These are phyloP conservation scores for Campopleginae sp. DNA, from an alignment of 2,888 invertebrate species.

Conservation along the genomic window DNA sequence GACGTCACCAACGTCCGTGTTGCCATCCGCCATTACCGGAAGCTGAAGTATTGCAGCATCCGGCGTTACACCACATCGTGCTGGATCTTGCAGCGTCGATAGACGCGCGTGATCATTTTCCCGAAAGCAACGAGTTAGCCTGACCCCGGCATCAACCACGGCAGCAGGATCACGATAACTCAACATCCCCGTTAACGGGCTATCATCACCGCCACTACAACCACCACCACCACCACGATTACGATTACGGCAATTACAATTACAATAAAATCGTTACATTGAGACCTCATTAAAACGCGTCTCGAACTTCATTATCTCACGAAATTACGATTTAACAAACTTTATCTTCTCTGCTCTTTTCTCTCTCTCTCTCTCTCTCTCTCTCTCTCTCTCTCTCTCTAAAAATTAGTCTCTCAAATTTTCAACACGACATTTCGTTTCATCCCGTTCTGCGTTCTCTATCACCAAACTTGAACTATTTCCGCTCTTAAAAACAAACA, in stretches of 20 bases:
- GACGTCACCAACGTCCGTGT: constrained; percentile 93
- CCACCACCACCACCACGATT: constrained; percentile 81
- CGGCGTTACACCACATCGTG: constrained; percentile 91
- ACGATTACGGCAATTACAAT: constrained; percentile 83
- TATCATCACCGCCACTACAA: constrained; percentile 81
- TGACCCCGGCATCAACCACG: constrained; percentile 86
- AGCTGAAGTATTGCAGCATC: constrained; percentile 93
- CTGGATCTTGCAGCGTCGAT: constrained; percentile 93
- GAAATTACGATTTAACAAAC: constrained; percentile 41
- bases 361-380: too few species aligned
- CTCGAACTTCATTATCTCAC: constrained; percentile 71
- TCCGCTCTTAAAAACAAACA: constrained; percentile 36
- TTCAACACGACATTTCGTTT: constrained; percentile 44
- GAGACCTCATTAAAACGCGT: constrained; percentile 82
- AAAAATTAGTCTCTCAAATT: background rate
- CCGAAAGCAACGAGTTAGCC: constrained; percentile 87
- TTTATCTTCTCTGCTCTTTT: constrained; percentile 43
- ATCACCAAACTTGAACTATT: constrained; percentile 34
- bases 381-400: too few species aligned
- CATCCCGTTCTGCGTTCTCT: constrained; percentile 41
- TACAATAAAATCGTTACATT: constrained; percentile 83
- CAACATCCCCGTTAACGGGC: constrained; percentile 79
- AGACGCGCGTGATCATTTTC: constrained; percentile 91
- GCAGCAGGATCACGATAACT: constrained; percentile 77
- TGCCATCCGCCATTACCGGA: constrained; percentile 95